These are phyloP conservation scores for Menura novaehollandiae DNA, from an alignment of 2,113 vertebrate genomes.

Conservation along the genomic window DNA sequence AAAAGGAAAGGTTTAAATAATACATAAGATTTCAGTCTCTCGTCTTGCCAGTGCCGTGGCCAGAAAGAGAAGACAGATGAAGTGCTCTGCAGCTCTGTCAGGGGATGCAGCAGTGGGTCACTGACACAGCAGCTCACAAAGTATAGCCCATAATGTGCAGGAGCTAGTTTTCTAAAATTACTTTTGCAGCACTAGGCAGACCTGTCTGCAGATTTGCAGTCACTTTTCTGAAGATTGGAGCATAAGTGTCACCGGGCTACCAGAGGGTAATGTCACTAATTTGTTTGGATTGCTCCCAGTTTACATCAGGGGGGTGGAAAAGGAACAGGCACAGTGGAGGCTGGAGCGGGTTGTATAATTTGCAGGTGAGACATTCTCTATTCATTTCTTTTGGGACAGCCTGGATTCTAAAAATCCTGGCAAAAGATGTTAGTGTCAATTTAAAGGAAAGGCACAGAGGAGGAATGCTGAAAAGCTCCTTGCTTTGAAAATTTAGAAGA, in stretches of 20 bases:
- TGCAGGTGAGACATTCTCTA: background rate
- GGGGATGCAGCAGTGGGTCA: conserved; percentile 2
- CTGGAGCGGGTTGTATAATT: background rate
- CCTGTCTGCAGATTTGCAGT: background rate
- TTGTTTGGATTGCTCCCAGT: conserved; percentile 18
- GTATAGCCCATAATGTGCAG: background rate
- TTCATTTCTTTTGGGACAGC: background rate
- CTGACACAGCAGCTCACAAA: background rate
- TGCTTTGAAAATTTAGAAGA: background rate
- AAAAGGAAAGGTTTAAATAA: background rate
- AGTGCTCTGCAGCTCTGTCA: background rate
- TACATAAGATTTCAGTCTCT: background rate
- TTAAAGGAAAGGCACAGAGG: background rate
- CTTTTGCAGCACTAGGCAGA: background rate
- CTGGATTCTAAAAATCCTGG: background rate
- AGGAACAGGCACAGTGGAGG: background rate
- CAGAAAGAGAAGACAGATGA: background rate
- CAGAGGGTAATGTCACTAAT: conserved; percentile 25
- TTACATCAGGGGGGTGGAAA: background rate
- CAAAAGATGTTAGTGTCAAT: background rate
- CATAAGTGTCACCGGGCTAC: background rate
- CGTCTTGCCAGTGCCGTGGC: accelerated
- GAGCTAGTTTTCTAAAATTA: background rate
- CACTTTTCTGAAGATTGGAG: background rate
- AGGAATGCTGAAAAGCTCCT: background rate